A percentile compares a stretch with the other conserved stretches of the same genome.
Evolutionary conservation across 2,113 vertebrate genomes (phyloP).

Genomic region (Paraplagusia blochii): DNA sequence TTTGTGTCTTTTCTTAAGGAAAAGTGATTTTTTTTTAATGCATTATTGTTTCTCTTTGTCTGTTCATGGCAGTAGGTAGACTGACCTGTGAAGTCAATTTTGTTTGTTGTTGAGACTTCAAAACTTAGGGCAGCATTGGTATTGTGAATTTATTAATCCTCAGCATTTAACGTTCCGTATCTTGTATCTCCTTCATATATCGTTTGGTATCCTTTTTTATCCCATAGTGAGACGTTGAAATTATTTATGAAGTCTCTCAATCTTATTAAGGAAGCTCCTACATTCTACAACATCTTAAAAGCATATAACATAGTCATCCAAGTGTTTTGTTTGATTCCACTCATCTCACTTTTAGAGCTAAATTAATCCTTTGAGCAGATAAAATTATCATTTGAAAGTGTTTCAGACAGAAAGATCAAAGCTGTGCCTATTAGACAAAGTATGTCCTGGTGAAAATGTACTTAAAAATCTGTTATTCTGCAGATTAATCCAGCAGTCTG

Average conservation of each 20-base stretch:
- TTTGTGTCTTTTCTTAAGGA: too few relatives aligned
- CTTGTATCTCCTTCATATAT: too few relatives aligned
- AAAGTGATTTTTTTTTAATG: too few relatives aligned
- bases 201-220: too few relatives aligned
- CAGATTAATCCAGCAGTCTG: conserved; percentile 10
- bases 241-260: conserved; percentile 43
- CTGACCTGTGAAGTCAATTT: too few relatives aligned
- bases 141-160: too few relatives aligned
- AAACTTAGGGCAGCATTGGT: too few relatives aligned
- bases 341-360: conserved; percentile 32
- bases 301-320: conserved; percentile 24
- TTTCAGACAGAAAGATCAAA: conserved; percentile 41
- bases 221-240: too few relatives aligned
- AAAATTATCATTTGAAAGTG: conserved; percentile 48
- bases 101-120: too few relatives aligned
- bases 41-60: too few relatives aligned
- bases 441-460: background rate
- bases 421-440: background rate
- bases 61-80: too few relatives aligned
- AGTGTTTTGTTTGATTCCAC: conserved; percentile 41
- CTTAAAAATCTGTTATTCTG: conserved; percentile 5
- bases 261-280: conserved; percentile 39
- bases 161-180: too few relatives aligned
- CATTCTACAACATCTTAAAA: conserved; percentile 35
- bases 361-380: conserved; percentile 32